Evolutionary conservation across 2,113 vertebrate genomes (phyloP), one percentile per base, ranked within the genome.

Genomic region (Gobiocypris rarus): DNA sequence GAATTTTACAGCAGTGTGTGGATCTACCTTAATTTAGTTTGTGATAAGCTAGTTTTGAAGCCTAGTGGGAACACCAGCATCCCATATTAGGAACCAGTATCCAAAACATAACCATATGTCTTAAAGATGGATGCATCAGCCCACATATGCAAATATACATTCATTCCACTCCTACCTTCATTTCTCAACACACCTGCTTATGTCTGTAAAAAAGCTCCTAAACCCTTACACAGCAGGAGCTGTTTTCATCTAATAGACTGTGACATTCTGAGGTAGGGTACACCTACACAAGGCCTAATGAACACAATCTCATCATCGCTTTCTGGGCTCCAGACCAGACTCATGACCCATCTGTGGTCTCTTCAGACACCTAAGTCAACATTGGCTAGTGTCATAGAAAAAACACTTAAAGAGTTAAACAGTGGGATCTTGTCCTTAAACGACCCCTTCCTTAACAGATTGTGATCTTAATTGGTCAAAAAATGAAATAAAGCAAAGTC

Each of bases 341-440:
- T 87, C 84, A 67, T 76, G 85, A 85, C 89, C 91, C 89, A 92
- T 92, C 90, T 93, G 92, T 84, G 93, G 93, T 92, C 87, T 90
- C 89, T 85, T 89, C 91, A 94, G 94, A 94, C 93, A 90, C 80
- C 79, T 89, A 92, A 90, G 88, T 92, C 92, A 95, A 95, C 90
- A 94, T 69, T 84, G 87, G 83, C 86, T 87, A 56, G 48, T 89
- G 84, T 90, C 91, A 89, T 81, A 79, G 45, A 89, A 86, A 91
- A 90, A 89, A 89, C 77, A 89, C 89, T 77, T 70, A 26, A 86
- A 83, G 38, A 8, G 65, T 83, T 83, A 69, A 85, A 83, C 75
- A 85, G 70, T 26, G 2, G 5, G 9, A 70, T 77, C 19, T 28
- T 83, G 69, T 85, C 83, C 74, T 78, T 31, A 61, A 43, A 83